Evolutionary conservation across 1,140 invertebrate genomes (phyloP).

Genomic region (Maniola jurtina): DNA sequence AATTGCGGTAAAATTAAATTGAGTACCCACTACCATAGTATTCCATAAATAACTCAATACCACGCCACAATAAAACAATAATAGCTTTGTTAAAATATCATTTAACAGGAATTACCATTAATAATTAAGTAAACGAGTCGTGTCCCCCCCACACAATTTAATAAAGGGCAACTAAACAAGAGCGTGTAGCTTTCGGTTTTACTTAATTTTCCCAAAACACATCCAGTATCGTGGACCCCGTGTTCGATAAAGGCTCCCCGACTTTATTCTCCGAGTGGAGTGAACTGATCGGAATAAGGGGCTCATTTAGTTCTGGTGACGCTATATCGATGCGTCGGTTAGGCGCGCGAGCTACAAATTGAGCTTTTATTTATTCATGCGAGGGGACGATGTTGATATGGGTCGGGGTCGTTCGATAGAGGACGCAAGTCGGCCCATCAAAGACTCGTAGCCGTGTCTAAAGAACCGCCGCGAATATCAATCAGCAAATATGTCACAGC

Average conservation of each 20-base stretch:
- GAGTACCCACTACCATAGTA: slow-evolving; percentile 1
- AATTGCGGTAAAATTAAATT: neutral
- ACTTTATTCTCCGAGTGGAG: slow-evolving; percentile 38
- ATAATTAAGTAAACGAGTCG: slow-evolving; percentile 4
- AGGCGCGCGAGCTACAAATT: slow-evolving; percentile 71
- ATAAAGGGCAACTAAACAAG: slow-evolving; percentile 29
- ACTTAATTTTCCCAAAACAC: slow-evolving; percentile 46
- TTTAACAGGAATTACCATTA: slow-evolving; percentile 10
- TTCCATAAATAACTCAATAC: neutral
- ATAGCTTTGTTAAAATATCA: slow-evolving; percentile 1
- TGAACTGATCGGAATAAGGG: slow-evolving; percentile 38
- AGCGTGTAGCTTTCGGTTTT: slow-evolving; percentile 38
- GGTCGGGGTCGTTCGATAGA: slow-evolving; percentile 71
- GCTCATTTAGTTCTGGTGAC: slow-evolving; percentile 52
- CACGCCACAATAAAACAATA: slow-evolving; percentile 3
- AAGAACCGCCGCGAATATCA: slow-evolving; percentile 47
- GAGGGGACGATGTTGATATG: slow-evolving; percentile 70
- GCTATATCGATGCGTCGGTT: slow-evolving; percentile 60
- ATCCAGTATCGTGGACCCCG: slow-evolving; percentile 32
- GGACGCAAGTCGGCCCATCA: slow-evolving; percentile 55
- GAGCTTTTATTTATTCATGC: slow-evolving; percentile 76
- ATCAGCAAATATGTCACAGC: slow-evolving; percentile 39
- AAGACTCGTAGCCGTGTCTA: slow-evolving; percentile 49
- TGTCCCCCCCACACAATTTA: slow-evolving; percentile 19
- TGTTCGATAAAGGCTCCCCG: slow-evolving; percentile 29